A percentile compares a stretch with the other conserved stretches of the same genome.
phyloP scores from a whole-genome alignment of 2,797 vertebrate genomes.

The Nasua narica region DNA sequence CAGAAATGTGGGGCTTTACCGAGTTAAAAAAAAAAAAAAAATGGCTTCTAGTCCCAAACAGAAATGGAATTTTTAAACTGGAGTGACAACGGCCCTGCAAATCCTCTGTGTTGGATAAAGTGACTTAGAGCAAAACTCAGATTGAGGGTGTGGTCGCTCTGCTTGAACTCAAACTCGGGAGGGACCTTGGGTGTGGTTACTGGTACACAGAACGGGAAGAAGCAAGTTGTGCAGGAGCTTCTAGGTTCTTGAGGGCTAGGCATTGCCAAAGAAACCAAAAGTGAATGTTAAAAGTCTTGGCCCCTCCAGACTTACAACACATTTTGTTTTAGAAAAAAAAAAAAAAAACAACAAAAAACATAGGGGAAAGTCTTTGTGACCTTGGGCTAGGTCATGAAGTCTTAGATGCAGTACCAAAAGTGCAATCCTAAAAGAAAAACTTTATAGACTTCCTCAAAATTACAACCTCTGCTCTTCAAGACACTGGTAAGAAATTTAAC shows the following conservation, averaged over 20 bases:
- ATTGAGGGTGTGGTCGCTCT: not conserved
- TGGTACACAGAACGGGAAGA: no score
- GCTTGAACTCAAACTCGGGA: not conserved
- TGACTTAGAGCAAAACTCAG: not conserved
- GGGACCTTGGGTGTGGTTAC: not conserved
- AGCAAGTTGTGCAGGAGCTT: not conserved
- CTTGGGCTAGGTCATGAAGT: not conserved
- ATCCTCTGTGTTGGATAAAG: not conserved
- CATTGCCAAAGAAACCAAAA: not conserved
- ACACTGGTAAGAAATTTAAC: not conserved
- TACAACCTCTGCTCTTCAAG: not conserved
- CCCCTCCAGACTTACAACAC: not conserved
- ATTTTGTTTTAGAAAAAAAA: not conserved
- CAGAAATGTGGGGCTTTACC: not conserved
- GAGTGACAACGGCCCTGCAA: not conserved
- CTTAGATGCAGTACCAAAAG: not conserved
- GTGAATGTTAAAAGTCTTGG: not conserved
- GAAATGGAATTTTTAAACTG: not conserved
- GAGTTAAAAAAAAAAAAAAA: not conserved
- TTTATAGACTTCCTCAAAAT: not conserved
- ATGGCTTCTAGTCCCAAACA: not conserved
- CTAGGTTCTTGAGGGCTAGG: not conserved
- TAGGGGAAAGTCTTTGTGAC: not conserved
- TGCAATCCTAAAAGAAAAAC: not conserved
- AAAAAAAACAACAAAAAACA: not conserved